Evolutionary conservation across 2,888 invertebrate genomes (phyloP).

Genomic region (Trimorus sp.): DNA sequence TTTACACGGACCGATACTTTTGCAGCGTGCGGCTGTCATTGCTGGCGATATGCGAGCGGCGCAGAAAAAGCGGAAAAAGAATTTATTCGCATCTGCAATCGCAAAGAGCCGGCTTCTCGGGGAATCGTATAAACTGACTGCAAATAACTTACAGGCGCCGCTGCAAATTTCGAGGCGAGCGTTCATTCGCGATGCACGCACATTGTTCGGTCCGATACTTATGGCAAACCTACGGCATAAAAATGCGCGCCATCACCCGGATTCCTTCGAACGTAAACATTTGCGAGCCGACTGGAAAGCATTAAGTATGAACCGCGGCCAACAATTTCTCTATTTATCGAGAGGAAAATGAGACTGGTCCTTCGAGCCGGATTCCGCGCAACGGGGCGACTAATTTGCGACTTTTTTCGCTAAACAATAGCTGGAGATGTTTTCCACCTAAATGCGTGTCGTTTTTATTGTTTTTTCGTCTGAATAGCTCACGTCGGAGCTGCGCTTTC

Average conservation of each 20-base stretch:
- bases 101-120: slow-evolving; percentile 23
- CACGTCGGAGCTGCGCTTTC: no score
- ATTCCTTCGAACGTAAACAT: slow-evolving; percentile 23
- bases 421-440: no score
- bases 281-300: slow-evolving; percentile 11
- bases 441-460: no score
- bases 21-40: slow-evolving; percentile 33
- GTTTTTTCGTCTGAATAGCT: no score
- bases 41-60: not conserved
- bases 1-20: slow-evolving; percentile 32
- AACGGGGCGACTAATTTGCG: no score
- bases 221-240: slow-evolving; percentile 24
- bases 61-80: slow-evolving; percentile 44
- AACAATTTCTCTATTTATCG: no score
- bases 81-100: slow-evolving; percentile 56
- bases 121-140: slow-evolving; percentile 44
- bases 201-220: slow-evolving; percentile 36
- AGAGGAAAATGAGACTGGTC: not conserved
- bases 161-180: slow-evolving; percentile 34
- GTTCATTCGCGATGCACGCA: slow-evolving; percentile 25
- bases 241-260: slow-evolving; percentile 15
- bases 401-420: no score
- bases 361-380: no score
- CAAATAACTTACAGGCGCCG: slow-evolving; percentile 49
- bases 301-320: slow-evolving; percentile 4